phyloP scores from a whole-genome alignment of 35 echinoderm and acorn worm species.

The Holothuria glaberrima region DNA sequence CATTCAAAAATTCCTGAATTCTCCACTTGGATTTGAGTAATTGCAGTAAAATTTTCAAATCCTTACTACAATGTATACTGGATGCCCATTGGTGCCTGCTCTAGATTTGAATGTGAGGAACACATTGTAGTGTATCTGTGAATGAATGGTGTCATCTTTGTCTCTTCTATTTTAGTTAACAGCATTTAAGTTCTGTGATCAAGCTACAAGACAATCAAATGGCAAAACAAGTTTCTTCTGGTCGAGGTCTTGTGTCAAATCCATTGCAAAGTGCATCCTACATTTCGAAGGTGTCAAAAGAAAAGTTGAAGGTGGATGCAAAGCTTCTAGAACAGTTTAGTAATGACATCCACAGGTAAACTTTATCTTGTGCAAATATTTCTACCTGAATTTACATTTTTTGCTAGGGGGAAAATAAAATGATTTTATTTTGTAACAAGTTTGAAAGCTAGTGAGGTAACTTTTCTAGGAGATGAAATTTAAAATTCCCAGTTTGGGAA shows the following conservation, averaged over 20 bases:
- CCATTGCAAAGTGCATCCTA: slow-evolving; percentile 25
- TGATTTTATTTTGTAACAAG: neutral
- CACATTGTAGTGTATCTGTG: too few species aligned
- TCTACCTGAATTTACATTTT: too few species aligned
- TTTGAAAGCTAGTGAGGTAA: neutral
- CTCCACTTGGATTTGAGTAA: too few species aligned
- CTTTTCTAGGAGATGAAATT: neutral
- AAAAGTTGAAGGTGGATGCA: slow-evolving; percentile 9
- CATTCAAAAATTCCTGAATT: too few species aligned
- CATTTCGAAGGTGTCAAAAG: neutral
- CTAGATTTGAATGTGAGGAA: too few species aligned
- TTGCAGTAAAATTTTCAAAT: too few species aligned
- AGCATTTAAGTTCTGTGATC: too few species aligned
- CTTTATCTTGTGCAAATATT: too few species aligned
- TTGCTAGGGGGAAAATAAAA: neutral
- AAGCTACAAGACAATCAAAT: neutral
- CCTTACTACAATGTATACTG: too few species aligned
- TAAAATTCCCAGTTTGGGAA: neutral
- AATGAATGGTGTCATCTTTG: too few species aligned
- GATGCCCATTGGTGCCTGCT: too few species aligned
- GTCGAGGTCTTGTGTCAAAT: neutral
- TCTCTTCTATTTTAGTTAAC: too few species aligned
- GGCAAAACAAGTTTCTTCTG: slow-evolving; percentile 19
- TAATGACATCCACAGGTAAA: slow-evolving; percentile 1
- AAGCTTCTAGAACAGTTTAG: neutral